Evolutionary conservation across 2,797 vertebrate genomes (phyloP), one percentile per base, ranked within the genome.

Genomic region (Tokudaia muenninki): DNA sequence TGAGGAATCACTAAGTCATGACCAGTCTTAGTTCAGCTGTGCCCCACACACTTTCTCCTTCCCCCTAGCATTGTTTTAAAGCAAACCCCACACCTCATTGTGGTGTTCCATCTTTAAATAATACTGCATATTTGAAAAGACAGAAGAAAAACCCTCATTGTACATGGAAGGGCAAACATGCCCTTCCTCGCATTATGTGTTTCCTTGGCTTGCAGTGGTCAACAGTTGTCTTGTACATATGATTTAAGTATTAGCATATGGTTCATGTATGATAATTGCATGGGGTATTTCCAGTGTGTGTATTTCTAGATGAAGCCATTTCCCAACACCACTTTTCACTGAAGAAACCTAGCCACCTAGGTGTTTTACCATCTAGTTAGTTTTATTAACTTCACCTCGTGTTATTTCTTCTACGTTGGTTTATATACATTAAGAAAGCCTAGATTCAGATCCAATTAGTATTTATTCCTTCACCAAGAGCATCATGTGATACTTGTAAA

Each of bases 101-200:
- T 61, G 34, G 87, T 67, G 65, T 83, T 93, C 92, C 37, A 29
- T 75, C 67, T 16, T 86, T 89, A 78, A 94, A 90, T 77, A 92
- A 92, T 34, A 63, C 10, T 37, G 50, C 22, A 1, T 89, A 79
- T 81, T 63, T 82, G 55, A 74, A 93, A 87, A 90, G 21, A 72
- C 67, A 83, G 80, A 67, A 86, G 87, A 67, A 11, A 87, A 63
- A 50, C 65, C 9, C n/a, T 44, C 94, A 37, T 14, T 9, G 34
- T 89, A n/a, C 21, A n/a, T 65, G 86, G 95, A 78, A 93, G 89
- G 70, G 31, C 78, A 13, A 72, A 17, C n/a, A 77, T 11, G 59
- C 84, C 6, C 29, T 83, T 92, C 72, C 70, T 78, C 82, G 50
- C 19, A 55, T 70, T 77, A 8, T 86, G 22, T 59, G 21, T 91